Percentiles rank a stretch among this genome's conserved stretches.
Evolutionary conservation across 2,888 invertebrate species (phyloP).

Genomic region (Latrodectus elegans): DNA sequence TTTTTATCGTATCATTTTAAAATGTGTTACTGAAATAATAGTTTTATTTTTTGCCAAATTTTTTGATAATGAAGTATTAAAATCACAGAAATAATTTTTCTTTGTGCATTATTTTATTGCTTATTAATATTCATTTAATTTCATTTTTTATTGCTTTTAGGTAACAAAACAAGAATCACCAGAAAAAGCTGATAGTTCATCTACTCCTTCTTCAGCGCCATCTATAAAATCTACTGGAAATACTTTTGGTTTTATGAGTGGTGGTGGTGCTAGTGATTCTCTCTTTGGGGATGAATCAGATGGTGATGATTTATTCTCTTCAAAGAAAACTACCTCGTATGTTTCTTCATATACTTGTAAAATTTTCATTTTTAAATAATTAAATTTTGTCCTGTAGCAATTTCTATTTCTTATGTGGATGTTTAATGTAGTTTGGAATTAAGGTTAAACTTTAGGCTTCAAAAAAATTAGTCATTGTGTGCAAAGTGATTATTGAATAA

Average conservation of each 20-base stretch:
- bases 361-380: neutral
- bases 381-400: neutral
- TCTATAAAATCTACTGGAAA: slow-evolving; percentile 50
- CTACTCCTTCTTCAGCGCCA: slow-evolving; percentile 58
- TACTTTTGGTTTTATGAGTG: slow-evolving; percentile 53
- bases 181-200: slow-evolving; percentile 56
- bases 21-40: too few species aligned
- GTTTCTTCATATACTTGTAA: neutral
- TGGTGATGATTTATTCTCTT: slow-evolving; percentile 65
- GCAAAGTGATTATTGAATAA: too few species aligned
- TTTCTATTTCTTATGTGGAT: too few species aligned
- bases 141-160: neutral
- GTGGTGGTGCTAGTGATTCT: slow-evolving; percentile 24
- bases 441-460: too few species aligned
- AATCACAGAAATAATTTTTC: too few species aligned
- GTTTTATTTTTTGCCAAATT: too few species aligned
- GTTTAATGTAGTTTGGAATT: too few species aligned
- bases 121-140: neutral
- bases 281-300: slow-evolving; percentile 62
- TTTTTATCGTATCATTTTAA: too few species aligned
- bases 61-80: too few species aligned
- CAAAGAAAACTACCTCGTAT: slow-evolving; percentile 36
- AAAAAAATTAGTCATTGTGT: too few species aligned
- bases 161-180: slow-evolving; percentile 23
- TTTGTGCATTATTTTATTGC: neutral